phyloP scores from a whole-genome alignment of 2,888 invertebrate species.

The Dasysyrphus tricinctus region DNA sequence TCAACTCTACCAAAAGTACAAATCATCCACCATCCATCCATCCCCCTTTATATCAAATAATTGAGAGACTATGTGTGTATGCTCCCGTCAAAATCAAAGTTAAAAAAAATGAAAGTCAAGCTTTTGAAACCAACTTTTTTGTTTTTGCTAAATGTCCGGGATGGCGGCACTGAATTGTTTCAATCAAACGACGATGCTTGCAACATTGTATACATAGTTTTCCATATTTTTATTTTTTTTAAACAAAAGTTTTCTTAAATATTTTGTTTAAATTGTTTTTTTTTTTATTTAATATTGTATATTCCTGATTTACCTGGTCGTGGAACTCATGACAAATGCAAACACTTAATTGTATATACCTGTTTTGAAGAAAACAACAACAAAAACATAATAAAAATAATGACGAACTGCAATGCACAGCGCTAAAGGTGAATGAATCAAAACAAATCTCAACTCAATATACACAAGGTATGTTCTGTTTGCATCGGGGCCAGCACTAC shows the following conservation, averaged over 20 bases:
- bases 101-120: neutral
- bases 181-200: constrained; percentile 6
- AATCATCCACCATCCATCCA: neutral
- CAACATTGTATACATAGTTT: constrained; percentile 28
- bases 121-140: neutral
- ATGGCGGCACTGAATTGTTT: neutral
- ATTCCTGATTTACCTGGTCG: constrained; percentile 29
- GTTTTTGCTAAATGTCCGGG: neutral
- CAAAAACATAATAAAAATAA: constrained; percentile 32
- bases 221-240: neutral
- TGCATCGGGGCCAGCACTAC: constrained; percentile 55
- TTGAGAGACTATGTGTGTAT: neutral
- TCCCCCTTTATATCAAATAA: constrained; percentile 1
- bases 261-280: neutral
- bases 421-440: constrained; percentile 72
- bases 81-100: neutral
- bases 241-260: constrained; percentile 9
- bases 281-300: constrained; percentile 2
- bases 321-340: constrained; percentile 61
- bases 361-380: constrained; percentile 21
- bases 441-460: constrained; percentile 66
- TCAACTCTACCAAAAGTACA: neutral
- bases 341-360: constrained; percentile 54
- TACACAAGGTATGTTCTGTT: constrained; percentile 58
- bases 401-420: constrained; percentile 45